Percentiles rank a stretch among this genome's conserved stretches.
These are phyloP conservation scores for Pyrochroa serraticornis DNA, from an alignment of 2,888 invertebrate genomes.

Conservation along the genomic window DNA sequence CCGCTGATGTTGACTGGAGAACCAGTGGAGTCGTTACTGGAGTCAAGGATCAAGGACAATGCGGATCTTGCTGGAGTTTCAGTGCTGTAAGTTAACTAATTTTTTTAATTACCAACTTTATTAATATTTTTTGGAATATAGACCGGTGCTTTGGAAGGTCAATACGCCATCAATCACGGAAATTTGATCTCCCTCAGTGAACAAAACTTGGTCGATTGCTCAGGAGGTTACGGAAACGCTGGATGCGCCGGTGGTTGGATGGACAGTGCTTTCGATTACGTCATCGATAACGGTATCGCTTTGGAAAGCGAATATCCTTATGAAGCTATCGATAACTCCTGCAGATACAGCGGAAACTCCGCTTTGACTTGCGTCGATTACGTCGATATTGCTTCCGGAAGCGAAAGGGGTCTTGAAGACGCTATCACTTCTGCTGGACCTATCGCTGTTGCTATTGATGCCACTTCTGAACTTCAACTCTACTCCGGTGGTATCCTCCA, in stretches of 20 bases:
- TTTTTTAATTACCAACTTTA: not conserved
- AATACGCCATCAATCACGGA: conserved; percentile 59
- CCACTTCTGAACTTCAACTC: conserved; percentile 80
- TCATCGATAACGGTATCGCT: conserved; percentile 61
- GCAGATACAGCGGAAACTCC: conserved; percentile 40
- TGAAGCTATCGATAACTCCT: conserved; percentile 38
- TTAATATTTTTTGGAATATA: conserved; percentile 35
- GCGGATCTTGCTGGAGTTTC: conserved; percentile 71
- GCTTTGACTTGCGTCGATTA: conserved; percentile 62
- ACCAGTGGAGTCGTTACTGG: conserved; percentile 60
- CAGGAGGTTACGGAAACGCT: conserved; percentile 56
- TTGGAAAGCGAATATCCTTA: conserved; percentile 64
- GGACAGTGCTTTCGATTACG: conserved; percentile 59
- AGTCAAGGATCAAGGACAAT: conserved; percentile 62
- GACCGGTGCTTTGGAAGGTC: conserved; percentile 62
- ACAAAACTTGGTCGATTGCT: conserved; percentile 64
- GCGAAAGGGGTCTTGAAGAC: conserved; percentile 71
- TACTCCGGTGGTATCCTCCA: conserved; percentile 79
- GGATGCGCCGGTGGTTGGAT: conserved; percentile 63
- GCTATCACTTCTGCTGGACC: conserved; percentile 85
- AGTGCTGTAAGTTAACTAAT: conserved; percentile 61
- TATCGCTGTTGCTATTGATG: conserved; percentile 87
- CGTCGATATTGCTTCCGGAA: conserved; percentile 70
- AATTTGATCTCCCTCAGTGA: conserved; percentile 60
- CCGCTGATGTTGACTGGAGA: conserved; percentile 60